These are phyloP conservation scores for Odiellus spinosus DNA, from an alignment of 2,888 invertebrate species.

Conservation along the genomic window DNA sequence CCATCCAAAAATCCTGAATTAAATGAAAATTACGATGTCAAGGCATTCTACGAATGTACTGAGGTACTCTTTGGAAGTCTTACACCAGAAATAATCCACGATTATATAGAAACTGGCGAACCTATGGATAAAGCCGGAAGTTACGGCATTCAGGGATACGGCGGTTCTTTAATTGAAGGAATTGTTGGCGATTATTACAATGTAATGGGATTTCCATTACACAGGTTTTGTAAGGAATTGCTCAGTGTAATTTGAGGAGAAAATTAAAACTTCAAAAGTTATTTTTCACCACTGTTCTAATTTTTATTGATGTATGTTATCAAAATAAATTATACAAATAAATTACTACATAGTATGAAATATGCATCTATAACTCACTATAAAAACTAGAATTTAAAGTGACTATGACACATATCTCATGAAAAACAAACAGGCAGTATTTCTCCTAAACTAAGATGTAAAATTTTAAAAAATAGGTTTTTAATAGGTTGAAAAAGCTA, in stretches of 20 bases:
- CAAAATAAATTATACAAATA: no score
- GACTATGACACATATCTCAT: no score
- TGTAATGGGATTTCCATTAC: conserved; percentile 72
- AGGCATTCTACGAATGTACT: conserved; percentile 32
- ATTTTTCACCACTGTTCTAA: no score
- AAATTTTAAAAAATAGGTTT: no score
- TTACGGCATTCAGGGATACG: conserved; percentile 73
- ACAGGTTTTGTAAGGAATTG: conserved; percentile 33
- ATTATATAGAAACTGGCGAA: conserved; percentile 74
- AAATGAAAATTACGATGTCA: neutral
- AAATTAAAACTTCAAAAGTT: no score
- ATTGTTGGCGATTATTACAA: conserved; percentile 73
- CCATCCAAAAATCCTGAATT: neutral
- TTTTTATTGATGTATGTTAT: no score
- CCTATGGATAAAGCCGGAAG: conserved; percentile 88
- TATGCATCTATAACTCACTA: no score
- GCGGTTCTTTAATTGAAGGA: conserved; percentile 61
- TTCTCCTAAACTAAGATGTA: no score
- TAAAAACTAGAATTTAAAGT: no score
- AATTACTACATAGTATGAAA: no score
- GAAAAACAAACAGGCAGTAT: no score
- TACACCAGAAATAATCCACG: conserved; percentile 52
- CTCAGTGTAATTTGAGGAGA: neutral
- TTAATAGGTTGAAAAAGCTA: no score
- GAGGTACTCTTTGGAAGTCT: conserved; percentile 64